Evolutionary conservation across 1,140 invertebrate species (phyloP).

Genomic region (Drosophila parvula): DNA sequence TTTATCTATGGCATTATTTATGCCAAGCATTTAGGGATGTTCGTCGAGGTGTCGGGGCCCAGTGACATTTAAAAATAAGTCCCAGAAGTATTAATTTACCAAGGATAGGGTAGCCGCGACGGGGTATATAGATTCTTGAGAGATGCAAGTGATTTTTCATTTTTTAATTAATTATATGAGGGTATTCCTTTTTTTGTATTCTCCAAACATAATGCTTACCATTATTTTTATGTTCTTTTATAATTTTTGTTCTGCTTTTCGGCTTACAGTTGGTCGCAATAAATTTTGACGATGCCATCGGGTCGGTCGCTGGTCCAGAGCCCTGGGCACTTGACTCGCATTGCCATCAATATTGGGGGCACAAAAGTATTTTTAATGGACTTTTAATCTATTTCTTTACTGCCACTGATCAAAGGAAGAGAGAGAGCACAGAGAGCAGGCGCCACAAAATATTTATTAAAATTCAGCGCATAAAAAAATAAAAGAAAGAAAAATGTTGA

Average conservation of each 20-base stretch:
- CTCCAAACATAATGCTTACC: conserved; percentile 7
- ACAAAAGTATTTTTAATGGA: conserved; percentile 74
- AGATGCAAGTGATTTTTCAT: conserved; percentile 9
- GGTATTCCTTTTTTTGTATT: background rate
- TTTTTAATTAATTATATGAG: conserved; percentile 9
- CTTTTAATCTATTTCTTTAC: conserved; percentile 78
- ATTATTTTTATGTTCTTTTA: conserved; percentile 33
- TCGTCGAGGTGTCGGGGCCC: conserved; percentile 38
- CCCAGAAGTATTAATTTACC: conserved; percentile 45
- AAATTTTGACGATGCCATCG: conserved; percentile 61
- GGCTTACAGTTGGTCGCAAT: conserved; percentile 45
- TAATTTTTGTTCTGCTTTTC: conserved; percentile 17
- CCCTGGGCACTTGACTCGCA: conserved; percentile 50
- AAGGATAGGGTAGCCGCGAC: background rate
- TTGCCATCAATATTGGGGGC: conserved; percentile 63
- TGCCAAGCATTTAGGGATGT: conserved; percentile 35
- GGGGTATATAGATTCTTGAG: conserved; percentile 6
- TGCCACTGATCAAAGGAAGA: conserved; percentile 59
- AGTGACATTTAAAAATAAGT: conserved; percentile 57
- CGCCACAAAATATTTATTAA: conserved; percentile 67
- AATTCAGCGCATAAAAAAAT: conserved; percentile 35
- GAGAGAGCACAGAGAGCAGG: conserved; percentile 13
- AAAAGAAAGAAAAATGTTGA: conserved; percentile 36
- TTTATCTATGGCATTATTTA: conserved; percentile 71
- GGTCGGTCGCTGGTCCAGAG: conserved; percentile 18